Conservation (phyloP, 2,797 vertebrate species). For the Ctenopoma multispine region DNA sequence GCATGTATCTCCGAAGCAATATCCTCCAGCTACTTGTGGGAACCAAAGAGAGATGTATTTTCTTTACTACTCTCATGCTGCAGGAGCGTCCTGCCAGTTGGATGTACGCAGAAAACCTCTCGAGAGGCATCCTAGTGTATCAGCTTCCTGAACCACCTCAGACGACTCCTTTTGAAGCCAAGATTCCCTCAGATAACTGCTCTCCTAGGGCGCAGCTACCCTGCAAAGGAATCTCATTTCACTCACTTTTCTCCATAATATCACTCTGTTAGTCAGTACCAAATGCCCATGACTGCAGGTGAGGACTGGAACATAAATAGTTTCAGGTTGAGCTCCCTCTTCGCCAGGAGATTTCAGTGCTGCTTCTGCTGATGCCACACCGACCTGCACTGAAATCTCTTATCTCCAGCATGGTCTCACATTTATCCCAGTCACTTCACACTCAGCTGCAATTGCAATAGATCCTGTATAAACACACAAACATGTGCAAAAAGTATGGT, state of each 20-base stretch:
- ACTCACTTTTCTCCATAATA: background rate
- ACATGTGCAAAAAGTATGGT: too few relatives aligned
- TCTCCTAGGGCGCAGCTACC: background rate
- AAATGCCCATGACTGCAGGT: background rate
- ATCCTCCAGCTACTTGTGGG: background rate
- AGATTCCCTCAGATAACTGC: background rate
- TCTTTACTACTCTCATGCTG: background rate
- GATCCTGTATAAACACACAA: too few relatives aligned
- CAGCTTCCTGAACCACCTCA: background rate
- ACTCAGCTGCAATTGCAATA: background rate
- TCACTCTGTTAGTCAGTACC: background rate
- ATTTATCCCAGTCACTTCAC: background rate
- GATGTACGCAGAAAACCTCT: background rate
- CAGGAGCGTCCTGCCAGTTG: background rate
- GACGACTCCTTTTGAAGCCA: too few relatives aligned
- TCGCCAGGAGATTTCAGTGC: too few relatives aligned
- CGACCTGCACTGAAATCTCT: background rate
- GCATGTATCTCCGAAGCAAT: background rate
- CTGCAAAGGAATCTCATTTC: background rate
- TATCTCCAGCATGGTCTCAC: background rate
- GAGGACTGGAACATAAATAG: background rate
- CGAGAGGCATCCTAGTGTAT: background rate
- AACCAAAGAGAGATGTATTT: constrained; percentile 1
- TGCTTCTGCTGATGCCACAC: too few relatives aligned
- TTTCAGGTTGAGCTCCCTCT: background rate